Conservation (phyloP, 2,113 vertebrate species). For the Hippocampus abdominalis region DNA sequence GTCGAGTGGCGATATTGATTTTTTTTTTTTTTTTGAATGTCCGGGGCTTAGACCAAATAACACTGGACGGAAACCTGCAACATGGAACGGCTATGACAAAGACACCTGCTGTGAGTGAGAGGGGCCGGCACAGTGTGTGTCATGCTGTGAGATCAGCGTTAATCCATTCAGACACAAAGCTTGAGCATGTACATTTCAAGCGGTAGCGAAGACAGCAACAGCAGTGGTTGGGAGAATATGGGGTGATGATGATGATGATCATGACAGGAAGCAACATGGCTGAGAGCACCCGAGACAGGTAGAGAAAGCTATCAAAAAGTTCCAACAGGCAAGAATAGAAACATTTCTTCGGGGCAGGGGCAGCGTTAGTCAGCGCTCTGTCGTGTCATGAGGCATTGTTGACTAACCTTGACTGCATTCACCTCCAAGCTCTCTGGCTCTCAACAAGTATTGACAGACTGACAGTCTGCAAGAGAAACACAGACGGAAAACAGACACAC, state of each 20-base stretch:
- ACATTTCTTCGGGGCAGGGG: constrained; percentile 3
- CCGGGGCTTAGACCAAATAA: too few relatives aligned
- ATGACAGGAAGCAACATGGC: constrained; percentile 18
- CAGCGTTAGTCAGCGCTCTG: constrained; percentile 36
- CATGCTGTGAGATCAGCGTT: constrained; percentile 1
- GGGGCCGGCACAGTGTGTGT: neutral
- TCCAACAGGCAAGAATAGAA: constrained; percentile 24
- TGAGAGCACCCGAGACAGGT: constrained; percentile 21
- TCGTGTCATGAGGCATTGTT: constrained; percentile 48
- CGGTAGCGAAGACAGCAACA: constrained; percentile 13
- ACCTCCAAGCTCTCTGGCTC: constrained; percentile 60
- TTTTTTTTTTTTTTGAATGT: too few relatives aligned
- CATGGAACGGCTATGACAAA: too few relatives aligned
- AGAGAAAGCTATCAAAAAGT: constrained; percentile 26
- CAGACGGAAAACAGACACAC: constrained; percentile 40
- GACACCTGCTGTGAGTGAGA: neutral
- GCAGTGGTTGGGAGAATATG: constrained; percentile 9
- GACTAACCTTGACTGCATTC: constrained; percentile 73
- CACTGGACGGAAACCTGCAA: too few relatives aligned
- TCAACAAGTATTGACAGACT: constrained; percentile 73
- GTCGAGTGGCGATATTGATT: too few relatives aligned
- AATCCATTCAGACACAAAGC: constrained; percentile 21
- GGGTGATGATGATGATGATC: constrained; percentile 16
- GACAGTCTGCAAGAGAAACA: constrained; percentile 63
- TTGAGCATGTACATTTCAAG: constrained; percentile 8